These are phyloP conservation scores for Zelleria hepariella DNA, from an alignment of 2,888 invertebrate species.

Conservation along the genomic window DNA sequence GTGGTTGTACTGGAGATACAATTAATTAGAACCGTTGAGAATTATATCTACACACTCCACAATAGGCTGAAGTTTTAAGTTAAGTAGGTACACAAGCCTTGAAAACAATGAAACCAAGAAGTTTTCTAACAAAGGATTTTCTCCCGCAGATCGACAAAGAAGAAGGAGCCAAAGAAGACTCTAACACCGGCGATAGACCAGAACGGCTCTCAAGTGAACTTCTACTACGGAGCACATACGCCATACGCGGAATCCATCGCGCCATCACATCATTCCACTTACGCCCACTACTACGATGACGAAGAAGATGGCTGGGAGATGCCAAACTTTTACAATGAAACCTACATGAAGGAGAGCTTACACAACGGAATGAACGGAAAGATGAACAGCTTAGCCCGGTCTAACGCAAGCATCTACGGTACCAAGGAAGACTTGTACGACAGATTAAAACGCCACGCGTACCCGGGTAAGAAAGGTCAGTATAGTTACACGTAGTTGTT, in stretches of 20 bases:
- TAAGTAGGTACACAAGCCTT: too few species aligned
- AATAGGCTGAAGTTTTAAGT: too few species aligned
- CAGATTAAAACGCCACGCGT: slow-evolving; percentile 94
- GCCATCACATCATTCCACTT: slow-evolving; percentile 95
- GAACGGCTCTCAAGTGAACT: slow-evolving; percentile 94
- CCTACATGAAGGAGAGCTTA: slow-evolving; percentile 94
- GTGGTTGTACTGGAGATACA: too few species aligned
- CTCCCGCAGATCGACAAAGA: slow-evolving; percentile 79
- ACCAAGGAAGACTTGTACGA: slow-evolving; percentile 97
- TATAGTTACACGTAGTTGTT: slow-evolving; percentile 47
- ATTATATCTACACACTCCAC: too few species aligned
- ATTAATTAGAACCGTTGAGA: too few species aligned
- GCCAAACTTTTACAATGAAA: slow-evolving; percentile 97
- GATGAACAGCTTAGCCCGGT: slow-evolving; percentile 93
- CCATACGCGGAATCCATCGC: slow-evolving; percentile 96
- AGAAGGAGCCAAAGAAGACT: slow-evolving; percentile 93
- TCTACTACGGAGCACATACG: slow-evolving; percentile 95
- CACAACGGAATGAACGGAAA: slow-evolving; percentile 89
- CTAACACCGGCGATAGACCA: slow-evolving; percentile 90
- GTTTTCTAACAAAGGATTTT: neutral
- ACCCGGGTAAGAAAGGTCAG: slow-evolving; percentile 93
- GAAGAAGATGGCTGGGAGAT: slow-evolving; percentile 98
- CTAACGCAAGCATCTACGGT: slow-evolving; percentile 94
- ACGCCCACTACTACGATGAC: slow-evolving; percentile 95
- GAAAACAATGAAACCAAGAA: neutral